These are phyloP conservation scores for Drosophila differens DNA, from an alignment of 2,888 invertebrate genomes.

Conservation along the genomic window DNA sequence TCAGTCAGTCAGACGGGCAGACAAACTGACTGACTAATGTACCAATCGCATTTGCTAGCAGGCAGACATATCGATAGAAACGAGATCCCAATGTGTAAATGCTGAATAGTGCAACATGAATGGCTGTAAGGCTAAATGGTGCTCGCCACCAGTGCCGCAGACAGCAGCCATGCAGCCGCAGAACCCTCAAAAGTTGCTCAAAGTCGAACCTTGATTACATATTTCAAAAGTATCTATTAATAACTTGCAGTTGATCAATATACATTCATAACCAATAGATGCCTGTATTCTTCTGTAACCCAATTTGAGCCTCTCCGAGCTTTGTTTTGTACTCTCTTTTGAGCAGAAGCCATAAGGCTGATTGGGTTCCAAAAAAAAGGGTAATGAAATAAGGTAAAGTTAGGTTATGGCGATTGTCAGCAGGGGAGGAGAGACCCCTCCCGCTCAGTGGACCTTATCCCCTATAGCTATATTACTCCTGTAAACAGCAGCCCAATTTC, in stretches of 20 bases:
- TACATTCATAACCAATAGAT: neutral
- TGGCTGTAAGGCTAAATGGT: constrained; percentile 7
- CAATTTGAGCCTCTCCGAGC: neutral
- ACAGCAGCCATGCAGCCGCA: constrained; percentile 37
- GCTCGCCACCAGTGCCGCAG: constrained; percentile 49
- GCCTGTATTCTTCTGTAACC: neutral
- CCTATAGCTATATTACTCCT: too few relatives aligned
- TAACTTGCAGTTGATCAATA: constrained; percentile 26
- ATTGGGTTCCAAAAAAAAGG: neutral
- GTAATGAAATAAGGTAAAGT: neutral
- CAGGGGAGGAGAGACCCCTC: neutral
- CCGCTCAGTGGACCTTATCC: too few relatives aligned
- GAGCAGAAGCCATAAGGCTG: neutral
- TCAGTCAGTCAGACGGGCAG: constrained; percentile 3
- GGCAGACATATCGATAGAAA: constrained; percentile 6
- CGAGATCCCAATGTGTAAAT: constrained; percentile 35
- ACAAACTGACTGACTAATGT: constrained; percentile 40
- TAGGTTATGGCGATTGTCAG: accelerated
- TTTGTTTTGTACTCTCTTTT: neutral
- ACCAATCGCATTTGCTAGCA: constrained; percentile 45
- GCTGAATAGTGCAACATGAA: constrained; percentile 16
- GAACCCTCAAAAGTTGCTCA: constrained; percentile 39
- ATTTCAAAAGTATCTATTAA: constrained; percentile 44
- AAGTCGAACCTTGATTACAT: constrained; percentile 27
- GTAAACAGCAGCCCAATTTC: too few relatives aligned